These are phyloP conservation scores for Megatriorchis doriae DNA, from an alignment of 2,113 vertebrate genomes.

Conservation along the genomic window DNA sequence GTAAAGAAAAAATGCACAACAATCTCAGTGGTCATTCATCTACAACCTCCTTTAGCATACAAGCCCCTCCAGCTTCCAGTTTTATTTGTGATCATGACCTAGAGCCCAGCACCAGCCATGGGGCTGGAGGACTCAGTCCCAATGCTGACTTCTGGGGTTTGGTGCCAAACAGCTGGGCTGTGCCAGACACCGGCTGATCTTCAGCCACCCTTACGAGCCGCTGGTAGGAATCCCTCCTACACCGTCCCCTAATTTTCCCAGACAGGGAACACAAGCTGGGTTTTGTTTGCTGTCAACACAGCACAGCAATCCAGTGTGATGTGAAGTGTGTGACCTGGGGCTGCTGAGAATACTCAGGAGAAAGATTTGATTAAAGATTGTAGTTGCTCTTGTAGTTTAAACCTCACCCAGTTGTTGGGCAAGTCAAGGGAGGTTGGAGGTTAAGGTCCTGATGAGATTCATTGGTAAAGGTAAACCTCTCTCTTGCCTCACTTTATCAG, in stretches of 20 bases:
- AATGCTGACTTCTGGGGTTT: neutral
- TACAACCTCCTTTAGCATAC: neutral
- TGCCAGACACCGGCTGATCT: neutral
- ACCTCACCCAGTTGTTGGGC: neutral
- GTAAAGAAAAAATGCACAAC: neutral
- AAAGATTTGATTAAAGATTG: neutral
- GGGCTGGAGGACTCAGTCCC: neutral
- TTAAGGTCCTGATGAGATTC: neutral
- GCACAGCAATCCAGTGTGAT: too few species aligned
- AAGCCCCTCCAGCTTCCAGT: neutral
- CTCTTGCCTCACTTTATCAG: neutral
- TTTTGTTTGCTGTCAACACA: neutral
- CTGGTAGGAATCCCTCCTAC: neutral
- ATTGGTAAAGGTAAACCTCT: neutral
- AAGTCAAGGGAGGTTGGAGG: neutral
- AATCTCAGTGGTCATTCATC: neutral
- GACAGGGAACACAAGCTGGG: neutral
- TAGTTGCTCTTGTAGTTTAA: neutral
- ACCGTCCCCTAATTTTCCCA: accelerated
- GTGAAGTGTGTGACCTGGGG: neutral
- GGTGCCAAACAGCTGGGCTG: neutral
- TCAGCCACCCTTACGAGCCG: neutral
- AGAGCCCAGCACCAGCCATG: neutral
- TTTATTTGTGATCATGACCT: neutral
- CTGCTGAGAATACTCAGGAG: neutral